Evolutionary conservation across 2,888 invertebrate species (phyloP).

Genomic region (Caenorhabditis macrosperma): DNA sequence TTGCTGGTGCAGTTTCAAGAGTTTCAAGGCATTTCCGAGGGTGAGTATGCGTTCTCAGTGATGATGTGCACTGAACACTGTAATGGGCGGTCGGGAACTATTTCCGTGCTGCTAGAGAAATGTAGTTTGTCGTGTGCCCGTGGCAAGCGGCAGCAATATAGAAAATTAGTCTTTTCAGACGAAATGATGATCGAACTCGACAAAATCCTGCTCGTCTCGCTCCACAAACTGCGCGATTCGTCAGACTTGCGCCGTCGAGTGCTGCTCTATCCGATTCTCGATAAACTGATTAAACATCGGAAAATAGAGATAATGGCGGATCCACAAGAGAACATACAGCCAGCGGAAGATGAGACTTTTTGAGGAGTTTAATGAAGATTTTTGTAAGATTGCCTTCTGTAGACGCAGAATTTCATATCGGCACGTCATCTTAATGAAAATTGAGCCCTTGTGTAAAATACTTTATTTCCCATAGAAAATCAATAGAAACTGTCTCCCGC

Average conservation of each 20-base stretch:
- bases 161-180: slow-evolving; percentile 2
- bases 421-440: too few relatives aligned
- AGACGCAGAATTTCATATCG: too few relatives aligned
- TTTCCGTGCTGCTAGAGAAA: too few relatives aligned
- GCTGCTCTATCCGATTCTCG: slow-evolving; percentile 17
- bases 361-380: too few relatives aligned
- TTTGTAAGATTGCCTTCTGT: too few relatives aligned
- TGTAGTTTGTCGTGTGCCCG: neutral
- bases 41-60: neutral
- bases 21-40: slow-evolving; percentile 10
- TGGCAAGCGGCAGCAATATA: too few relatives aligned
- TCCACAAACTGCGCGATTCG: slow-evolving; percentile 15
- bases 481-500: slow-evolving; percentile 9
- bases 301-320: slow-evolving; percentile 27
- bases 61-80: neutral
- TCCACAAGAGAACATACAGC: too few relatives aligned
- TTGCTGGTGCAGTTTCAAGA: slow-evolving; percentile 19
- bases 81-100: too few relatives aligned
- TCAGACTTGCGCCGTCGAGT: slow-evolving; percentile 24
- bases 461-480: too few relatives aligned
- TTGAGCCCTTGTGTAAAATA: too few relatives aligned
- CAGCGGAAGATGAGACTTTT: too few relatives aligned
- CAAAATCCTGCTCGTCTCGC: slow-evolving; percentile 17
- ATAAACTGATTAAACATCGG: slow-evolving; percentile 22
- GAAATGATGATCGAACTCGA: slow-evolving; percentile 30